phyloP scores from a whole-genome alignment of 2,888 invertebrate genomes.

The Lasioglossum vierecki region DNA sequence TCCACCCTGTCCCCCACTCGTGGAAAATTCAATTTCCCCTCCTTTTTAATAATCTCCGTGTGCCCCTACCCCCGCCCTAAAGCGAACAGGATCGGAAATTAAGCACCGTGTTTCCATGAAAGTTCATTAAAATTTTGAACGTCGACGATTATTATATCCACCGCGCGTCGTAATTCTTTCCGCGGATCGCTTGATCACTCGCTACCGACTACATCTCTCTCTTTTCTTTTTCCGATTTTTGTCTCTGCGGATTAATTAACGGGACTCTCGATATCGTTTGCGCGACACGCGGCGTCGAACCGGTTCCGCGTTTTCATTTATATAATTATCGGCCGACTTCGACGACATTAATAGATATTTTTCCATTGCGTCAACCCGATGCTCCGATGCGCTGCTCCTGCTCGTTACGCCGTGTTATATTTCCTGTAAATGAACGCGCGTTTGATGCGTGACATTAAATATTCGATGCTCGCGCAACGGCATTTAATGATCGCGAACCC shows the following conservation, averaged over 20 bases:
- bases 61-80: background rate
- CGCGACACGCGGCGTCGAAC: background rate
- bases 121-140: constrained; percentile 18
- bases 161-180: constrained; percentile 3
- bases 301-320: background rate
- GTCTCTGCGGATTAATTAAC: constrained; percentile 2
- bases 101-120: background rate
- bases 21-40: constrained; percentile 36
- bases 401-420: background rate
- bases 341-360: background rate
- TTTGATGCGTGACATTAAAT: constrained; percentile 4
- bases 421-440: constrained; percentile 10
- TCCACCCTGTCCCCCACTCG: background rate
- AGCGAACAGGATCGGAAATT: background rate
- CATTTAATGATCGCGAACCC: background rate
- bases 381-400: background rate
- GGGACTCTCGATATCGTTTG: background rate
- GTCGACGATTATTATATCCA: constrained; percentile 9
- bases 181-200: background rate
- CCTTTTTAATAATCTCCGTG: constrained; percentile 16
- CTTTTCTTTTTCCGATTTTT: background rate
- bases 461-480: background rate
- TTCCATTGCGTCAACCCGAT: background rate
- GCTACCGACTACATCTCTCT: background rate
- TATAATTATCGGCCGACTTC: background rate